phyloP scores from a whole-genome alignment of 2,797 vertebrate genomes.

The Alfaro cultratus region DNA sequence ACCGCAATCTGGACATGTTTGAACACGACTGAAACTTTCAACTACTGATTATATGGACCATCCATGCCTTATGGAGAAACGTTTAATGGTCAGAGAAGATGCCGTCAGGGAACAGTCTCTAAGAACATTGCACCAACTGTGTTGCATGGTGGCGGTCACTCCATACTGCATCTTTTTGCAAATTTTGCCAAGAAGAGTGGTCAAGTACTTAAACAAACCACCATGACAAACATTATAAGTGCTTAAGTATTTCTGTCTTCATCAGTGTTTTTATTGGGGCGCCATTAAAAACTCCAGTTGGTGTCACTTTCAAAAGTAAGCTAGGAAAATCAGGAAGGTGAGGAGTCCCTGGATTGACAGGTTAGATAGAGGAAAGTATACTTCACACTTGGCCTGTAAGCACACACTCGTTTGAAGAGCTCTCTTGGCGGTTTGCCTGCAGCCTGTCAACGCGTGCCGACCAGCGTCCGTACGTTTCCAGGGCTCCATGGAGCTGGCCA shows the following conservation, averaged over 20 bases:
- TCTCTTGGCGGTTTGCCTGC: slow-evolving; percentile 49
- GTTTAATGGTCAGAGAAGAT: background rate
- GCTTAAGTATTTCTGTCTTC: background rate
- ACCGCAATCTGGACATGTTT: background rate
- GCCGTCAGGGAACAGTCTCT: background rate
- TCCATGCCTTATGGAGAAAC: background rate
- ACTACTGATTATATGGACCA: background rate
- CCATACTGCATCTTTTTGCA: background rate
- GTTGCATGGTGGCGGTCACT: background rate
- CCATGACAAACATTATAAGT: background rate
- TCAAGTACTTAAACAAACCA: background rate
- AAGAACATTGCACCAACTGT: background rate
- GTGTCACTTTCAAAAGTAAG: background rate
- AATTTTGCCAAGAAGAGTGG: background rate
- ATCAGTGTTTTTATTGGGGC: background rate
- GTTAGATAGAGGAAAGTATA: slow-evolving; percentile 15
- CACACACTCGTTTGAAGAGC: slow-evolving; percentile 41
- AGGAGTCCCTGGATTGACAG: slow-evolving; percentile 8
- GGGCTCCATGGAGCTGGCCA: slow-evolving; percentile 13
- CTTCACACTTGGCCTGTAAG: slow-evolving; percentile 17
- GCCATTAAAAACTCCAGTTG: background rate
- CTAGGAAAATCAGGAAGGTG: slow-evolving; percentile 3
- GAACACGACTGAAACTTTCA: background rate
- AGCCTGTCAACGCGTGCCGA: slow-evolving; percentile 41
- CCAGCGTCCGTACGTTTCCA: slow-evolving; percentile 16